Percentiles rank a stretch among this genome's conserved stretches.
phyloP scores from a whole-genome alignment of 2,888 invertebrate genomes.

The Anoplius nigerrimus region DNA sequence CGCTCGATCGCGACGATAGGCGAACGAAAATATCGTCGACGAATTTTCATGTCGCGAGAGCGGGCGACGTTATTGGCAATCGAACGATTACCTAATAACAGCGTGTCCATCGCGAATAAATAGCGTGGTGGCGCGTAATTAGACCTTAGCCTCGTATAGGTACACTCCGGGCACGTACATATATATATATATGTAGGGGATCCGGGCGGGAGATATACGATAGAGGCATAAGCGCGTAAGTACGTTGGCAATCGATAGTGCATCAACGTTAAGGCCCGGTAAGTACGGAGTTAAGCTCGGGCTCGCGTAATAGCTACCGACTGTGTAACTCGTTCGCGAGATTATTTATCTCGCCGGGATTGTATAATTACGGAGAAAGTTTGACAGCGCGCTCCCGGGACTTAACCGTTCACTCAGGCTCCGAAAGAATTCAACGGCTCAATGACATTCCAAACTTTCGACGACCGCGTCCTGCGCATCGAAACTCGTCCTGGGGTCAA shows the following conservation, averaged over 20 bases:
- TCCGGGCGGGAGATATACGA: conserved; percentile 20
- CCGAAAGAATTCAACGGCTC: too few species aligned
- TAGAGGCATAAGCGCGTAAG: conserved; percentile 18
- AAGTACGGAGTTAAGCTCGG: conserved; percentile 13
- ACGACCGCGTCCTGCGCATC: too few species aligned
- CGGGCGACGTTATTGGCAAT: conserved; percentile 26
- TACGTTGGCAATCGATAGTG: conserved; percentile 22
- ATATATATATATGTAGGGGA: conserved; percentile 24
- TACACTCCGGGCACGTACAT: conserved; percentile 30
- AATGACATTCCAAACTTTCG: too few species aligned
- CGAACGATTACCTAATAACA: conserved; percentile 54
- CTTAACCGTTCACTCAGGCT: too few species aligned
- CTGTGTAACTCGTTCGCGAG: conserved; percentile 13
- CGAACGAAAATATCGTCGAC: too few species aligned
- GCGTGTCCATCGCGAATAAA: conserved; percentile 45
- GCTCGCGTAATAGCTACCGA: conserved; percentile 26
- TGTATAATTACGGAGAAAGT: conserved; percentile 49
- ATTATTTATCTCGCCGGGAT: conserved; percentile 32
- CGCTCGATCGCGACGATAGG: too few species aligned
- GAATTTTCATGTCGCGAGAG: too few species aligned
- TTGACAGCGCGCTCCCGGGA: conserved; percentile 7
- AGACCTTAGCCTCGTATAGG: conserved; percentile 27
- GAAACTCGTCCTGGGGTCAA: too few species aligned
- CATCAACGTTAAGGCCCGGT: conserved; percentile 1
- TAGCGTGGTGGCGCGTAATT: conserved; percentile 45